Base-by-base conservation (phyloP, 1,140 invertebrate species). In the Drosophila punjabiensis region DNA sequence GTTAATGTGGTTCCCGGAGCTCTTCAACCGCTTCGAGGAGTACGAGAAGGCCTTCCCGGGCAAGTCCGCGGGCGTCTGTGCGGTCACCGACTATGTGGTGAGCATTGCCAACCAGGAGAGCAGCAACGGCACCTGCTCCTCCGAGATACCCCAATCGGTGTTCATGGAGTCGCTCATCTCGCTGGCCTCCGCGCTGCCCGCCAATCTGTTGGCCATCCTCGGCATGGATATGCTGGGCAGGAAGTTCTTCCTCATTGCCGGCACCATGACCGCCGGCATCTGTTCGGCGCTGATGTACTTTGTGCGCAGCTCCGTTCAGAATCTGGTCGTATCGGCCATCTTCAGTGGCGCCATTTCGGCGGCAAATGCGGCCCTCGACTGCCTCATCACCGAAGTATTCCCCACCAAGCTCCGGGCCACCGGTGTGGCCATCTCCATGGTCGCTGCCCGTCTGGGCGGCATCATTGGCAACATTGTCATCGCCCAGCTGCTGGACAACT, bases 1-100 rank as follows among this genome's bases (percentile, higher is more conserved):
- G 24, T 97, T 97, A 96, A 97, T 98, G 96, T 98, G 97, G 97
- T 98, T 98, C 93, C 97, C 97, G 0, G 97, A 98, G 93, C 94
- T 98, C 74, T 98, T 97, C 93, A 97, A 97, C 92, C 96, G 97
- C 48, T 97, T 97, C 88, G 96, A 97, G 91, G 96, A 96, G 89
- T 98, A 95, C 93, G 94, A 95, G 62, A 94, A 94, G 37, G 94
- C 92, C 10, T 94, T 95, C 92, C 94, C 95, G 52, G 94, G 94
- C 56, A 79, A 94, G 65, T 94, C 94, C 47, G 96, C 96, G 0
- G 95, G 95, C 61, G 96, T 97, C 39, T 98, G 97, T 81, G 92
- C 95, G 74, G 96, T 97, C 32, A 97, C 96, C 11, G 93, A 95
- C 0, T 97, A 95, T 89, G 96, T 97, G 7, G 96, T 96, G 0